These are phyloP conservation scores for Labia minor DNA, from an alignment of 2,888 invertebrate species.

Conservation along the genomic window DNA sequence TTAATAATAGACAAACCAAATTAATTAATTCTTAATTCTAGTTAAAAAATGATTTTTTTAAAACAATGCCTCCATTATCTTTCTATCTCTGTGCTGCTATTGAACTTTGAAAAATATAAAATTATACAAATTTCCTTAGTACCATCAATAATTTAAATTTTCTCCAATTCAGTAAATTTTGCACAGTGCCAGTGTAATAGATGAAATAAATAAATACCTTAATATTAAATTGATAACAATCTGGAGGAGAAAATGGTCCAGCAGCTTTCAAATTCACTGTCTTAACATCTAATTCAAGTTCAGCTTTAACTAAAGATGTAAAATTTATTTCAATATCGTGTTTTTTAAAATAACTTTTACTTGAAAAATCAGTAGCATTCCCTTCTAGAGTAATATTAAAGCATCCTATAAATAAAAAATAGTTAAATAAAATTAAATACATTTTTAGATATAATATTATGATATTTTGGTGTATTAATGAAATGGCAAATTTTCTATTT, in stretches of 20 bases:
- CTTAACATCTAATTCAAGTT: conserved; percentile 66
- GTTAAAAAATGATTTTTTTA: no score
- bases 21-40: no score
- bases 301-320: conserved; percentile 64
- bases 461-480: no score
- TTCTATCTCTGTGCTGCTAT: no score
- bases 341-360: conserved; percentile 45
- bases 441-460: no score
- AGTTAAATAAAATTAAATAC: background rate
- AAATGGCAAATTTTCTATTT: no score
- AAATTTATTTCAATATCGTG: conserved; percentile 61
- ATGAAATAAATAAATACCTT: no score
- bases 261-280: conserved; percentile 85
- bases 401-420: conserved; percentile 29
- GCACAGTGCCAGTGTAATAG: no score
- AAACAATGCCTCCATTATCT: no score
- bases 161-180: no score
- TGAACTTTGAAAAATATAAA: no score
- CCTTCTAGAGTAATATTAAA: conserved; percentile 33
- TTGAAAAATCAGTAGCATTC: conserved; percentile 34
- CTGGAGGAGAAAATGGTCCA: conserved; percentile 77
- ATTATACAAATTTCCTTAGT: background rate
- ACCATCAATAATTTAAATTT: background rate
- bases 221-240: conserved; percentile 81
- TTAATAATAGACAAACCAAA: no score